phyloP scores from a whole-genome alignment of 64 coral and sea anemone species.

The Montipora capricornis region DNA sequence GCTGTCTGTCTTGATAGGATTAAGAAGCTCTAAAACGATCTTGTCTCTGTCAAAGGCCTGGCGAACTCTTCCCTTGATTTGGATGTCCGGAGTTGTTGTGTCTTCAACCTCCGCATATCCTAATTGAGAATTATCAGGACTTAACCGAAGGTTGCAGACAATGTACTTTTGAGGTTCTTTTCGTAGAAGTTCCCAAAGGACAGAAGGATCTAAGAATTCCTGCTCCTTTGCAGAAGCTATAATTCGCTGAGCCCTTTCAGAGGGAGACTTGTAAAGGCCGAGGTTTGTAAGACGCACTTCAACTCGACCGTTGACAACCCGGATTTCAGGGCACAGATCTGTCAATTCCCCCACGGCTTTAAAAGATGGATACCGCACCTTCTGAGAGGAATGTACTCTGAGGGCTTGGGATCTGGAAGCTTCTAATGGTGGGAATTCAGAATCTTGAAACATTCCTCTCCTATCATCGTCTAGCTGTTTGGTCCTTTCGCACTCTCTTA shows the following conservation, averaged over 20 bases:
- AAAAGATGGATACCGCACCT: not conserved
- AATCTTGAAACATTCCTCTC: constrained; percentile 39
- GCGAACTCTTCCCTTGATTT: constrained; percentile 64
- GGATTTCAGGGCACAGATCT: constrained; percentile 10
- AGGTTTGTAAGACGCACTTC: constrained; percentile 69
- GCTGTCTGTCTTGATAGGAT: not conserved
- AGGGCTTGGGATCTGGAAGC: not conserved
- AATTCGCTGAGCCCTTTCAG: constrained; percentile 21
- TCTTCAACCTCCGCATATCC: constrained; percentile 67
- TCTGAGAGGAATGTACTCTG: not conserved
- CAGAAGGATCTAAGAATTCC: constrained; percentile 65
- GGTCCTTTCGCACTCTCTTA: constrained; percentile 69
- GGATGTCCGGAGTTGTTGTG: constrained; percentile 71
- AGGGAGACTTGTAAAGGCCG: constrained; percentile 42
- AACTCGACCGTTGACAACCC: constrained; percentile 53
- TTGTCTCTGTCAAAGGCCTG: constrained; percentile 85
- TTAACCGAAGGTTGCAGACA: constrained; percentile 69
- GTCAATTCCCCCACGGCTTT: not conserved
- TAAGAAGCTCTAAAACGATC: constrained; percentile 53
- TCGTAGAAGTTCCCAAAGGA: constrained; percentile 38
- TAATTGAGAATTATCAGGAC: constrained; percentile 26
- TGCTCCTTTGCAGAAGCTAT: constrained; percentile 46
- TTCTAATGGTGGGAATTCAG: constrained; percentile 69
- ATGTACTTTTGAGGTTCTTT: constrained; percentile 58
- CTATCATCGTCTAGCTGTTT: constrained; percentile 8